phyloP scores from a whole-genome alignment of 2,888 invertebrate genomes.

The Trissolcus brochymenae region DNA sequence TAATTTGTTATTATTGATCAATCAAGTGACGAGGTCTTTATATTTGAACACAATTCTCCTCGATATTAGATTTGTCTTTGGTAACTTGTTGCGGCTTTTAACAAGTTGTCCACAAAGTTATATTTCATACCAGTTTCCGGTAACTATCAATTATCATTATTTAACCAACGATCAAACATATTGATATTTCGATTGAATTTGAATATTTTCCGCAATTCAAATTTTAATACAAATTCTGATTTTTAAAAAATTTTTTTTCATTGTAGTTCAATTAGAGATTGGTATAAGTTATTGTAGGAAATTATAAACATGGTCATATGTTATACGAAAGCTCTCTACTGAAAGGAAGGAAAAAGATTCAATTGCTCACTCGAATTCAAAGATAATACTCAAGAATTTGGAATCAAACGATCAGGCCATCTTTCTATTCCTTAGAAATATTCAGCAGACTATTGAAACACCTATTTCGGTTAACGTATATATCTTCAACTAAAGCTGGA shows the following conservation, averaged over 20 bases:
- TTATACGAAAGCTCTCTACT: conserved; percentile 10
- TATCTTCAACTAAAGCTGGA: conserved; percentile 26
- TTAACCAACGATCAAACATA: no score
- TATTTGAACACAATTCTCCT: conserved; percentile 6
- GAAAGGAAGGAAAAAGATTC: conserved; percentile 10
- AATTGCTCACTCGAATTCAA: conserved; percentile 39
- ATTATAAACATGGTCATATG: not conserved
- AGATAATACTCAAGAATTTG: conserved; percentile 34
- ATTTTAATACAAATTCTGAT: no score
- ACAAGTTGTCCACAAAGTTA: no score
- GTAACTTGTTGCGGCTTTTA: conserved; percentile 9
- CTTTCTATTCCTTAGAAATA: conserved; percentile 13
- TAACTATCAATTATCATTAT: no score
- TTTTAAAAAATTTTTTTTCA: not conserved
- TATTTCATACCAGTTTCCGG: no score
- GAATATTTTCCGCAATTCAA: no score
- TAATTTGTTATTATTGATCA: conserved; percentile 23
- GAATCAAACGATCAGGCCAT: conserved; percentile 21
- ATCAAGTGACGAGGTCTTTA: conserved; percentile 2
- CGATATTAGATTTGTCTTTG: conserved; percentile 14
- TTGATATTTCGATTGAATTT: no score
- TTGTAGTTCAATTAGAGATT: no score
- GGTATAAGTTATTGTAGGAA: no score
- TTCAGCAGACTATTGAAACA: not conserved
- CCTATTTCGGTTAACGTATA: conserved; percentile 25